A percentile compares a stretch with the other conserved stretches of the same genome.
These are phyloP conservation scores for Lytechinus pictus DNA, from an alignment of 35 echinoderm and acorn worm genomes.

Conservation along the genomic window DNA sequence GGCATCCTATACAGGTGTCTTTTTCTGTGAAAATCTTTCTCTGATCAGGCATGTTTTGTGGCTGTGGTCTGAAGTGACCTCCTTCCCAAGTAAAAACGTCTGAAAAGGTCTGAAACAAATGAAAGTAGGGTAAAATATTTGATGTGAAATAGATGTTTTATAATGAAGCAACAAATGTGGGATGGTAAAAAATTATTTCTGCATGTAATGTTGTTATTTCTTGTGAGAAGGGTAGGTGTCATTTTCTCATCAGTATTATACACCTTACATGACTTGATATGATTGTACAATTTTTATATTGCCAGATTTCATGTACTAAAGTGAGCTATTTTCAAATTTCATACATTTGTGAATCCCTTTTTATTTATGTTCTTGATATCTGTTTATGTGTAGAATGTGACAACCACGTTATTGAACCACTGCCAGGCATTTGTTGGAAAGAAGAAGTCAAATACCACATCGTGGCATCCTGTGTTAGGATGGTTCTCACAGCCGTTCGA, in stretches of 20 bases:
- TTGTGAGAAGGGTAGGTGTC: too few species aligned
- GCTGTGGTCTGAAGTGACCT: too few species aligned
- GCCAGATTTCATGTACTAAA: background rate
- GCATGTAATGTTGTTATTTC: too few species aligned
- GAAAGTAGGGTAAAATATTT: too few species aligned
- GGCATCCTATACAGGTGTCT: too few species aligned
- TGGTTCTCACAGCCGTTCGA: slow-evolving; percentile 90
- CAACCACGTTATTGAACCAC: slow-evolving; percentile 69
- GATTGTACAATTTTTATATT: background rate
- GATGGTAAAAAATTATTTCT: too few species aligned
- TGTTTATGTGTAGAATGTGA: slow-evolving; percentile 66
- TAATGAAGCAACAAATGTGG: too few species aligned
- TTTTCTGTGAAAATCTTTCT: too few species aligned
- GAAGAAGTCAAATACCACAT: slow-evolving; percentile 86
- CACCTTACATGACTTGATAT: background rate
- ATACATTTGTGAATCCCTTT: background rate
- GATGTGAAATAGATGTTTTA: too few species aligned
- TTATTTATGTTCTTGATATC: background rate
- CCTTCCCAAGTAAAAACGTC: too few species aligned
- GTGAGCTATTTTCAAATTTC: background rate
- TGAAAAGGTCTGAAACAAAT: too few species aligned
- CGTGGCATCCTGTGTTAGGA: slow-evolving; percentile 94
- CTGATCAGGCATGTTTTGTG: too few species aligned
- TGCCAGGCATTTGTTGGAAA: slow-evolving; percentile 78
- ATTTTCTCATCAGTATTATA: background rate